Conservation (phyloP, 2,888 invertebrate species). For the Andrena camellia region DNA sequence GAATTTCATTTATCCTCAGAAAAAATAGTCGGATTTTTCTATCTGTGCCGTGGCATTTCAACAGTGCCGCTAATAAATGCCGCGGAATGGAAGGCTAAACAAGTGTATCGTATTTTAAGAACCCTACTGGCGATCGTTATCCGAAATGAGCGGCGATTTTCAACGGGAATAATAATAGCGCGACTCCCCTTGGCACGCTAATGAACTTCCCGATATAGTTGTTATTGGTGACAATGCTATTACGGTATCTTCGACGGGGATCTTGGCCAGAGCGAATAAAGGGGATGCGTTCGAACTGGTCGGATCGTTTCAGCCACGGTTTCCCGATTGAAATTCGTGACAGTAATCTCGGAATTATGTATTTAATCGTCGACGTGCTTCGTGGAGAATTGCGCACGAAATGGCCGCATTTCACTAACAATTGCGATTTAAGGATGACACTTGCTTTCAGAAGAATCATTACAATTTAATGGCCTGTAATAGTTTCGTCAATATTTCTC, state of each 20-base stretch:
- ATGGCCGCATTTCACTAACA: too few relatives aligned
- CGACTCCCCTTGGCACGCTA: constrained; percentile 16
- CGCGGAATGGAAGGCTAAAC: constrained; percentile 10
- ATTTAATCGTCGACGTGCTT: neutral
- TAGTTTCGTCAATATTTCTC: too few relatives aligned
- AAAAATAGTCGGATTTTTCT: too few relatives aligned
- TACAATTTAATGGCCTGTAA: too few relatives aligned
- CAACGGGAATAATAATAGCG: constrained; percentile 45
- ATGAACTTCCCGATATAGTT: constrained; percentile 44
- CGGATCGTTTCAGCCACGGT: neutral
- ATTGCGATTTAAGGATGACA: too few relatives aligned
- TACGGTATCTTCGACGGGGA: constrained; percentile 8
- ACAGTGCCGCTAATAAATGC: neutral
- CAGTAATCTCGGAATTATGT: neutral
- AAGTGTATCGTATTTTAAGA: constrained; percentile 34
- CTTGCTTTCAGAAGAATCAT: too few relatives aligned
- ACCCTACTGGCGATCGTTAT: constrained; percentile 32
- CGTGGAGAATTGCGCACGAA: too few relatives aligned
- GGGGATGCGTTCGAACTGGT: neutral
- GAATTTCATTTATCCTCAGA: too few relatives aligned
- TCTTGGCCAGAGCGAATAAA: constrained; percentile 9
- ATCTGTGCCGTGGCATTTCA: neutral
- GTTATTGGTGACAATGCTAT: constrained; percentile 33
- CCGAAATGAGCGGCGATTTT: constrained; percentile 36
- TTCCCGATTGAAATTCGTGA: constrained; percentile 17